Evolutionary conservation across 2,113 vertebrate genomes (phyloP).

Genomic region (Myiozetetes cayanensis): DNA sequence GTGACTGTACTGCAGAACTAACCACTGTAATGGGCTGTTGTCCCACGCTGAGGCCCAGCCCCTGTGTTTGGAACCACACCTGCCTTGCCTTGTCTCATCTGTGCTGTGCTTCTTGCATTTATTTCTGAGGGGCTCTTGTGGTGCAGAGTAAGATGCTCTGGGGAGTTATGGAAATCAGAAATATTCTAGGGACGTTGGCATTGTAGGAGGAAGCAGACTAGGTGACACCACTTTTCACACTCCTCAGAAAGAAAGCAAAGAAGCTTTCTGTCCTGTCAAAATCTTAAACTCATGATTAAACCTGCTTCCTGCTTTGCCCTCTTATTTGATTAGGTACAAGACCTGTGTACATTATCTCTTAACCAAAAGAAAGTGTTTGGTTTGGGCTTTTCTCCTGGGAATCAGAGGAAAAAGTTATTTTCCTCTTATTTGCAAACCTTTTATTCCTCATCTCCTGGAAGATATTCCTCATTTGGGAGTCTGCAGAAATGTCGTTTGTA

Average conservation of each 20-base stretch:
- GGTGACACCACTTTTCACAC: background rate
- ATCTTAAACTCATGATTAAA: background rate
- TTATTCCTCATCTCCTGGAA: background rate
- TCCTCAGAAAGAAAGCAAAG: background rate
- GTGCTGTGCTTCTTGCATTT: background rate
- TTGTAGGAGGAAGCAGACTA: background rate
- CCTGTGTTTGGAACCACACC: background rate
- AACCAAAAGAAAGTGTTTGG: background rate
- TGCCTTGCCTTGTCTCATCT: background rate
- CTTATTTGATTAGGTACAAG: background rate
- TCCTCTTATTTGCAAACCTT: background rate
- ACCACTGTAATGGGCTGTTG: background rate
- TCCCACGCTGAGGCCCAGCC: background rate
- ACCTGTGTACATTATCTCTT: background rate
- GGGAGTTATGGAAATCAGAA: background rate
- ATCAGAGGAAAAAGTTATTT: background rate
- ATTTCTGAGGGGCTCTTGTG: background rate
- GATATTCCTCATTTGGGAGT: background rate
- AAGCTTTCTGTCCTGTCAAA: background rate
- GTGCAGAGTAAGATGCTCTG: background rate
- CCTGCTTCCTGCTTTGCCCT: background rate
- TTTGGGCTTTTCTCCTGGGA: background rate
- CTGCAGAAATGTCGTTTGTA: background rate
- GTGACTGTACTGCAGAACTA: background rate
- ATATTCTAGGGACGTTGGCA: background rate